These are phyloP conservation scores for Chironomus tentans DNA, from an alignment of 2,888 invertebrate genomes.

Conservation along the genomic window DNA sequence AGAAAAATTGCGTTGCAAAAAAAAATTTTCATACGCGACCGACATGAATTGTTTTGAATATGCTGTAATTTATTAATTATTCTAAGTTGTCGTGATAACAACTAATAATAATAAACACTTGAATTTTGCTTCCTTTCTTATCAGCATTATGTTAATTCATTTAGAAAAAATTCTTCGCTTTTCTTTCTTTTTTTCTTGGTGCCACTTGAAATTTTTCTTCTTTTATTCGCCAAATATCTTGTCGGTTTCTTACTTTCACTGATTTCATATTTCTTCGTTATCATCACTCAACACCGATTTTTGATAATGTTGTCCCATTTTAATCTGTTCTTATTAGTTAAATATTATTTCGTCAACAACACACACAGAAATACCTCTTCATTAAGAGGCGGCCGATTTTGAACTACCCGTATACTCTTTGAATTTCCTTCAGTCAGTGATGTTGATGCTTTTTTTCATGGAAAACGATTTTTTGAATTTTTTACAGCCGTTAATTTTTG, in stretches of 20 bases:
- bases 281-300: not conserved
- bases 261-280: not conserved
- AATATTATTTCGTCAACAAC: too few species aligned
- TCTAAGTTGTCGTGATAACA: not conserved
- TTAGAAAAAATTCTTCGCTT: not conserved
- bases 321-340: not conserved
- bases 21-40: not conserved
- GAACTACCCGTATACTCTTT: too few species aligned
- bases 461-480: not conserved
- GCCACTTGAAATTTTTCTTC: not conserved
- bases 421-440: too few species aligned
- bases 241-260: conserved; percentile 15
- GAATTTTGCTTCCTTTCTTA: conserved; percentile 3
- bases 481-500: not conserved
- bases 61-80: not conserved
- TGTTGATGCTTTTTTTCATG: not conserved
- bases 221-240: conserved; percentile 1
- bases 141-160: not conserved
- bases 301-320: not conserved
- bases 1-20: conserved; percentile 16
- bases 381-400: not conserved
- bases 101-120: not conserved
- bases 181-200: conserved; percentile 8
- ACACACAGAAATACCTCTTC: too few species aligned
- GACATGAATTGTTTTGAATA: too few species aligned